Percentiles rank a stretch among this genome's conserved stretches.
These are phyloP conservation scores for Octonoba sinensis DNA, from an alignment of 2,888 invertebrate genomes.

Conservation along the genomic window DNA sequence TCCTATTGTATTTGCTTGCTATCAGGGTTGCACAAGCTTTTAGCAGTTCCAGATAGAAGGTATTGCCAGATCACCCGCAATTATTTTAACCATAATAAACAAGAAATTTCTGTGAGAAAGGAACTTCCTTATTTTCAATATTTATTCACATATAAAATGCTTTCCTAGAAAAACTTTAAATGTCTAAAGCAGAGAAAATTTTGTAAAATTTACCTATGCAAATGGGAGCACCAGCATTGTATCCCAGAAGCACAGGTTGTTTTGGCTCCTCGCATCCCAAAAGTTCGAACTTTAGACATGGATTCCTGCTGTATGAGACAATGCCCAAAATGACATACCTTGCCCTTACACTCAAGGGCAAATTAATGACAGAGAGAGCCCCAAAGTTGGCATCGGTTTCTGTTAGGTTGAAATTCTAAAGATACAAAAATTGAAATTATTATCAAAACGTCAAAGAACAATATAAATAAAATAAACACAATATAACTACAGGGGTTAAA, in stretches of 20 bases:
- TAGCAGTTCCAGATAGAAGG: no score
- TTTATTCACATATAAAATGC: neutral
- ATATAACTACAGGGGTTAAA: no score
- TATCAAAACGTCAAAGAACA: neutral
- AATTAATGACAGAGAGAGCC: conserved; percentile 93
- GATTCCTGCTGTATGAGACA: conserved; percentile 96
- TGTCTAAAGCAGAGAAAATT: neutral
- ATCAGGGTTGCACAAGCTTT: no score
- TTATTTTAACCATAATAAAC: no score
- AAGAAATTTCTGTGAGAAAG: neutral
- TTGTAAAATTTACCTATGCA: conserved; percentile 80
- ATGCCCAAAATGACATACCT: conserved; percentile 94
- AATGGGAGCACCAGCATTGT: conserved; percentile 92
- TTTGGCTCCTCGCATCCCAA: conserved; percentile 93
- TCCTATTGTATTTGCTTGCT: no score
- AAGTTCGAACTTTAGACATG: conserved; percentile 94
- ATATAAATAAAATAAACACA: neutral
- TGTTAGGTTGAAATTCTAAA: conserved; percentile 89
- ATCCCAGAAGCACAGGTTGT: conserved; percentile 84
- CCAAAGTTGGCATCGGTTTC: conserved; percentile 97
- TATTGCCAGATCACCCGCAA: no score
- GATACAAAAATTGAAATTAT: neutral
- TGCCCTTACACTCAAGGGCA: conserved; percentile 93
- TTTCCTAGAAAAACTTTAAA: neutral
- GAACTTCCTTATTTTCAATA: neutral